A percentile compares a stretch with the other conserved stretches of the same genome.
These are phyloP conservation scores for Crocodylus rhombifer DNA, from an alignment of 2,797 vertebrate species.

Conservation along the genomic window DNA sequence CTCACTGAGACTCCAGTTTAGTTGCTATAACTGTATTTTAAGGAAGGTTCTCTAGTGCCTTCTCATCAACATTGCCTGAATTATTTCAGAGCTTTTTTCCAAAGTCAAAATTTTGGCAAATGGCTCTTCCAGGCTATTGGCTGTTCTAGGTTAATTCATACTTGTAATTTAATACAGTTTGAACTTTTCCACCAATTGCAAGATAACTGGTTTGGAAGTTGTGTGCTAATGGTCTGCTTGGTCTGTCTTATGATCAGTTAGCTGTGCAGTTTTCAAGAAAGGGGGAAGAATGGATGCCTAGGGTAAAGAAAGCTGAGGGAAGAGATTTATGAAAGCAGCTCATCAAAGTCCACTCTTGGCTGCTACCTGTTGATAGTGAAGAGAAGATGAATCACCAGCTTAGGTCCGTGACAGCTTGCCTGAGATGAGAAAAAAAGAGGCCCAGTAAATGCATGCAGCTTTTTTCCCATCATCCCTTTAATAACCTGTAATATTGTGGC, in stretches of 20 bases:
- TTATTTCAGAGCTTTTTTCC: neutral
- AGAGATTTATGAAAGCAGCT: constrained; percentile 70
- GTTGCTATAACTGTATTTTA: neutral
- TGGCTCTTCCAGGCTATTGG: neutral
- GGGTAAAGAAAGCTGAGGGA: constrained; percentile 22
- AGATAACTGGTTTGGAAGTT: neutral
- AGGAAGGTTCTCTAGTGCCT: neutral
- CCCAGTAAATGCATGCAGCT: constrained; percentile 80
- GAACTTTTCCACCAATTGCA: neutral
- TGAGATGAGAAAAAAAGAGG: constrained; percentile 86
- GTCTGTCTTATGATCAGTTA: neutral
- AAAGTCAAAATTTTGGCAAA: neutral
- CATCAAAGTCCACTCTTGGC: constrained; percentile 76
- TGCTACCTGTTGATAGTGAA: constrained; percentile 86
- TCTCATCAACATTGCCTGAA: neutral
- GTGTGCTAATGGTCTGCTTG: neutral
- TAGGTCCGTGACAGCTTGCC: constrained; percentile 82
- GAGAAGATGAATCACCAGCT: constrained; percentile 87
- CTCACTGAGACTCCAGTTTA: too few species aligned
- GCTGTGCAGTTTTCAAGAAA: neutral
- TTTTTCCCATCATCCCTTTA: constrained; percentile 88
- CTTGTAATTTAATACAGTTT: neutral
- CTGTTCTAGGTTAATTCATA: neutral
- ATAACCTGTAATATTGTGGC: constrained; percentile 91
- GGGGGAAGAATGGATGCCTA: neutral